Percentiles rank a stretch among this genome's conserved stretches.
phyloP scores from a whole-genome alignment of 2,113 vertebrate species.

The Sardina pilchardus region DNA sequence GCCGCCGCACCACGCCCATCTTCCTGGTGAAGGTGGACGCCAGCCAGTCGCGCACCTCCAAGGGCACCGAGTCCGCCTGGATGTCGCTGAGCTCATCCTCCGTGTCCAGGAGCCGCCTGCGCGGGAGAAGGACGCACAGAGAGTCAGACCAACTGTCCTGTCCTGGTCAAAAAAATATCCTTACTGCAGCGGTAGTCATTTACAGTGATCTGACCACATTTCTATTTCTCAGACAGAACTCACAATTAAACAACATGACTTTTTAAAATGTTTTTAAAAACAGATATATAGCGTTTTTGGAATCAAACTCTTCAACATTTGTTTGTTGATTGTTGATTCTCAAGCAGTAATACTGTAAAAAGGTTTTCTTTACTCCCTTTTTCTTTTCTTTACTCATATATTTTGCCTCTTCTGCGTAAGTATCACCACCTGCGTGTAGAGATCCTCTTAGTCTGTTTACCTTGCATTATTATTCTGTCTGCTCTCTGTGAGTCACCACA shows the following conservation, averaged over 20 bases:
- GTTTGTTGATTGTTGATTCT: no score
- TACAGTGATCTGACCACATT: neutral
- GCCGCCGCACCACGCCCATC: slow-evolving; percentile 91
- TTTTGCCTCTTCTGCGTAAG: neutral
- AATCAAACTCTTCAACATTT: no score
- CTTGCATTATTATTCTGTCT: neutral
- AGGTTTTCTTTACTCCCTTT: neutral
- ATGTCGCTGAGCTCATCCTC: slow-evolving; percentile 95
- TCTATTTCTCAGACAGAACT: neutral
- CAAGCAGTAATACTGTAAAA: neutral
- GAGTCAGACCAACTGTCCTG: neutral
- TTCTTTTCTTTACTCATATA: neutral
- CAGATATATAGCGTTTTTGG: no score
- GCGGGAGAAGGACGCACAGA: slow-evolving; percentile 28
- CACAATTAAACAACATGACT: no score
- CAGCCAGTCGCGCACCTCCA: slow-evolving; percentile 95
- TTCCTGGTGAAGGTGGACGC: slow-evolving; percentile 96
- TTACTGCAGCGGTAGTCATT: neutral
- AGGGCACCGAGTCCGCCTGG: slow-evolving; percentile 87
- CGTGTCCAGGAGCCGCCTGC: slow-evolving; percentile 87
- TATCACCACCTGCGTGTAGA: neutral
- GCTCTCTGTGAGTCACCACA: neutral
- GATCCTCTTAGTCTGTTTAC: neutral
- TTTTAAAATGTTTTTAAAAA: no score
- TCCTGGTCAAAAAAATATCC: neutral